A percentile compares a stretch with the other conserved stretches of the same genome.
Conservation (phyloP, 2,888 invertebrate genomes). For the Artemia sinica region DNA sequence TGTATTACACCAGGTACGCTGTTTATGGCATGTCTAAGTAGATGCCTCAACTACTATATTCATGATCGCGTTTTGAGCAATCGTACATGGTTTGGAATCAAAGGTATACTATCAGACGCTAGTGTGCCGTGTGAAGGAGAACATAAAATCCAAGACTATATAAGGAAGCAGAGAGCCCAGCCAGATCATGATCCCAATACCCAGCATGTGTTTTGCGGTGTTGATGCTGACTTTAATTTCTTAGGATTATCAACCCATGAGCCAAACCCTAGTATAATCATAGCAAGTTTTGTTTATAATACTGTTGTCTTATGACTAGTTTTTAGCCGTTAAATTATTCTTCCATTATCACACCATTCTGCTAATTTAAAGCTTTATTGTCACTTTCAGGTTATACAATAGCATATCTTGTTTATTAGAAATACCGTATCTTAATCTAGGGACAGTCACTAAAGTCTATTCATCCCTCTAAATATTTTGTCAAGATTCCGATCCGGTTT, state of each 20-base stretch:
- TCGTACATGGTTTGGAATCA: conserved; percentile 83
- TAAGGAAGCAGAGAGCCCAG: conserved; percentile 81
- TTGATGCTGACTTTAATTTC: conserved; percentile 97
- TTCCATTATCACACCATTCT: too few relatives aligned
- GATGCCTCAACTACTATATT: conserved; percentile 59
- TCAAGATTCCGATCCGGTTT: too few relatives aligned
- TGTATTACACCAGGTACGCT: conserved; percentile 99
- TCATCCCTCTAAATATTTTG: too few relatives aligned
- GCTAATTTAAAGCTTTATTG: too few relatives aligned
- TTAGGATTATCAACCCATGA: conserved; percentile 95
- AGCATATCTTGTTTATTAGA: too few relatives aligned
- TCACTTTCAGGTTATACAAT: too few relatives aligned
- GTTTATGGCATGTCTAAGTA: conserved; percentile 75
- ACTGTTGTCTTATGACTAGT: too few relatives aligned
- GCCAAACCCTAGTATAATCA: conserved; percentile 95
- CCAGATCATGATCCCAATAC: conserved; percentile 96
- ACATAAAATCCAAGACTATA: conserved; percentile 99
- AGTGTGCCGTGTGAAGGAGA: conserved; percentile 97
- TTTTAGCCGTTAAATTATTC: too few relatives aligned
- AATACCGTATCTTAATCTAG: too few relatives aligned
- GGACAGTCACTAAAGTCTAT: too few relatives aligned
- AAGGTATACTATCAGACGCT: conserved; percentile 93
- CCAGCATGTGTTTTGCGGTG: conserved; percentile 90
- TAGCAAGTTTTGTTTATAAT: too few relatives aligned
- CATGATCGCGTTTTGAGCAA: conserved; percentile 78